These are phyloP conservation scores for Eumaeus atala DNA, from an alignment of 1,140 invertebrate species.

Conservation along the genomic window DNA sequence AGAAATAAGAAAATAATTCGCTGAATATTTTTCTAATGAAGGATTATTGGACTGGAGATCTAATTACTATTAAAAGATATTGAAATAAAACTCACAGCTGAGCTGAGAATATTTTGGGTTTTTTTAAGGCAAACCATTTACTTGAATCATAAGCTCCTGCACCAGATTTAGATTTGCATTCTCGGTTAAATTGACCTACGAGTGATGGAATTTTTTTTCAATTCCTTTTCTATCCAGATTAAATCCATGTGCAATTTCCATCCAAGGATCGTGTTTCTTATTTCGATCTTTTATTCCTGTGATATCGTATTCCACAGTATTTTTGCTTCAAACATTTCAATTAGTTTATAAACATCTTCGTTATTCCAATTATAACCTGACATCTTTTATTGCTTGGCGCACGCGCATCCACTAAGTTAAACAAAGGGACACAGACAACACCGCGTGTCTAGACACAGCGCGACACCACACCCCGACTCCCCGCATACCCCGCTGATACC, in stretches of 20 bases:
- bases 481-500: conserved; percentile 11
- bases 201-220: conserved; percentile 22
- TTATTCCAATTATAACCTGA: conserved; percentile 26
- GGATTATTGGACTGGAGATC: conserved; percentile 25
- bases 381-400: conserved; percentile 26
- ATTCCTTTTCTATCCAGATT: conserved; percentile 21
- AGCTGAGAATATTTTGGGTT: conserved; percentile 27
- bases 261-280: conserved; percentile 29
- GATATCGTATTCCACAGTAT: conserved; percentile 26
- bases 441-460: conserved; percentile 1
- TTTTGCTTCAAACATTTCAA: conserved; percentile 29
- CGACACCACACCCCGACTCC: conserved; percentile 6
- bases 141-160: conserved; percentile 29
- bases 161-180: conserved; percentile 30
- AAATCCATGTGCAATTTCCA: conserved; percentile 25
- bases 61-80: conserved; percentile 24
- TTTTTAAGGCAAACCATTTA: conserved; percentile 31
- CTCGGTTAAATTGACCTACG: conserved; percentile 26
- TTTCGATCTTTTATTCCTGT: conserved; percentile 27
- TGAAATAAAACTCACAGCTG: conserved; percentile 30
- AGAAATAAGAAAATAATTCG: conserved; percentile 30
- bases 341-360: conserved; percentile 30
- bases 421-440: conserved; percentile 14
- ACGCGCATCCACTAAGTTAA: conserved; percentile 17
- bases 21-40: conserved; percentile 28